A percentile compares a stretch with the other conserved stretches of the same genome.
Conservation (phyloP, 1,140 invertebrate species). For the Pogonognathellus flavescens region DNA sequence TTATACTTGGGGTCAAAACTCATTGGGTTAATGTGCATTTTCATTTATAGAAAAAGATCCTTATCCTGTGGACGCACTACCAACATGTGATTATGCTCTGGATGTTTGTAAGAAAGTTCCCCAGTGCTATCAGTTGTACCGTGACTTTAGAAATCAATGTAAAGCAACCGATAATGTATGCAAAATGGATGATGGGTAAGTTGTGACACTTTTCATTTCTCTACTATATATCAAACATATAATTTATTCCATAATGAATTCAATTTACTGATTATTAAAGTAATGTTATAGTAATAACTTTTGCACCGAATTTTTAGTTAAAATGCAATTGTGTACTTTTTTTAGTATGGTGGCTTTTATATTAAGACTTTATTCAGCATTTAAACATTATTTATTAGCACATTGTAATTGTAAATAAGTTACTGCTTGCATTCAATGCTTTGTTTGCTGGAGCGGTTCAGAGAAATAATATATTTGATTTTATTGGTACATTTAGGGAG, state of each 20-base stretch:
- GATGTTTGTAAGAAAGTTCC: slow-evolving; percentile 81
- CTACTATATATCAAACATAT: neutral
- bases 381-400: too few relatives aligned
- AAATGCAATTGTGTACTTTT: too few relatives aligned
- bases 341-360: too few relatives aligned
- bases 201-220: neutral
- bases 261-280: neutral
- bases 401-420: neutral
- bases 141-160: slow-evolving; percentile 87
- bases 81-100: slow-evolving; percentile 88
- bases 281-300: neutral
- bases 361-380: neutral
- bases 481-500: slow-evolving; percentile 74
- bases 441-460: neutral
- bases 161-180: slow-evolving; percentile 86
- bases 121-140: slow-evolving; percentile 82
- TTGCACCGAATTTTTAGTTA: neutral
- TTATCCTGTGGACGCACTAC: slow-evolving; percentile 85
- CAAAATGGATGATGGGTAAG: slow-evolving; percentile 86
- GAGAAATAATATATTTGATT: slow-evolving; percentile 57
- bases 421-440: neutral
- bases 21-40: slow-evolving; percentile 52
- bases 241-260: neutral
- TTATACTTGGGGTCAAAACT: too few relatives aligned
- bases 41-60: slow-evolving; percentile 85